Evolutionary conservation across 2,797 vertebrate species (phyloP).

Genomic region (Parambassis ranga): DNA sequence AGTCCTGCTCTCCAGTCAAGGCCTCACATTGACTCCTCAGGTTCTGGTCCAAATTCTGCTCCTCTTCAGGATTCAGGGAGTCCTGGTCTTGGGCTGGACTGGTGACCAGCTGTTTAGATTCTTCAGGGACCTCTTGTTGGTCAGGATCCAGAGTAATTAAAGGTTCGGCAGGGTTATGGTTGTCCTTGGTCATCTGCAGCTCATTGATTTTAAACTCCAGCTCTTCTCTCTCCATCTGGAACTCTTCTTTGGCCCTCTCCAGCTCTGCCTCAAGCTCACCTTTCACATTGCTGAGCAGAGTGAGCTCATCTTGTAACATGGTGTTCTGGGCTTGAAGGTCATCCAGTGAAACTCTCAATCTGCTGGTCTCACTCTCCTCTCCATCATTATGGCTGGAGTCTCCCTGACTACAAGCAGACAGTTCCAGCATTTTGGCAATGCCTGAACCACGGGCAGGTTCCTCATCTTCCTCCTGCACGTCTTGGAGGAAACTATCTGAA

Average conservation of each 20-base stretch:
- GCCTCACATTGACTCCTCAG: slow-evolving; percentile 79
- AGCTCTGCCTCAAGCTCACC: slow-evolving; percentile 89
- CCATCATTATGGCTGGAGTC: slow-evolving; percentile 40
- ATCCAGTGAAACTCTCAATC: slow-evolving; percentile 79
- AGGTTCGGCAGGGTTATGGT: slow-evolving; percentile 58
- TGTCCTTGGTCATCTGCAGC: slow-evolving; percentile 87
- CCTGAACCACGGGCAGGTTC: slow-evolving; percentile 66
- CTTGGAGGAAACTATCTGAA: slow-evolving; percentile 76
- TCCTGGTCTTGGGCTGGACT: slow-evolving; percentile 14
- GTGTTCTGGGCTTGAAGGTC: slow-evolving; percentile 89
- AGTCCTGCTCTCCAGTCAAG: slow-evolving; percentile 83
- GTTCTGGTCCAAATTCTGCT: slow-evolving; percentile 70
- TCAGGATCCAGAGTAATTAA: slow-evolving; percentile 44
- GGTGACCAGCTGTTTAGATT: slow-evolving; percentile 5
- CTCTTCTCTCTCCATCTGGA: slow-evolving; percentile 91
- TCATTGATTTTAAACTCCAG: slow-evolving; percentile 97
- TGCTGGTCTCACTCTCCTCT: slow-evolving; percentile 73
- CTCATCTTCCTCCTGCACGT: slow-evolving; percentile 80
- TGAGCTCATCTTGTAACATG: slow-evolving; percentile 92
- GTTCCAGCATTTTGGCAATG: slow-evolving; percentile 66
- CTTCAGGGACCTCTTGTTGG: slow-evolving; percentile 65
- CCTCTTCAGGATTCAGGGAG: slow-evolving; percentile 19
- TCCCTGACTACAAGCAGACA: slow-evolving; percentile 56
- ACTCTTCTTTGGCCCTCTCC: slow-evolving; percentile 86
- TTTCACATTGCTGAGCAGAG: slow-evolving; percentile 90